Evolutionary conservation across 2,888 invertebrate species (phyloP).

Genomic region (Phalera bucephala): DNA sequence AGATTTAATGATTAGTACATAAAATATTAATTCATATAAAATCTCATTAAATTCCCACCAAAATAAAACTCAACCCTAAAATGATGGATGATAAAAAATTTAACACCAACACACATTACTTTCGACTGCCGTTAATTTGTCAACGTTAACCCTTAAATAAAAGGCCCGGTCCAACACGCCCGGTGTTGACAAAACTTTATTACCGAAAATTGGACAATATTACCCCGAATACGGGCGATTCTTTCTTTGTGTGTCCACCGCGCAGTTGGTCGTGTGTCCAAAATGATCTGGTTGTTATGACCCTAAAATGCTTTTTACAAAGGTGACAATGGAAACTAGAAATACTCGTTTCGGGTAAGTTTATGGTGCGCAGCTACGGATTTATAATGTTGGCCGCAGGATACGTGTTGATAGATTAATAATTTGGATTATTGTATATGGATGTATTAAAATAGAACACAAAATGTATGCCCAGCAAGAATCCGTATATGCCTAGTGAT

Average conservation of each 20-base stretch:
- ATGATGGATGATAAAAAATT: constrained; percentile 30
- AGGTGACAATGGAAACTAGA: constrained; percentile 65
- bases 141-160: constrained; percentile 66
- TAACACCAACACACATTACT: constrained; percentile 62
- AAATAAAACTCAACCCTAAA: constrained; percentile 17
- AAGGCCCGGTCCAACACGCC: constrained; percentile 58
- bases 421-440: constrained; percentile 28
- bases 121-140: constrained; percentile 69
- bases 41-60: no score
- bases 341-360: constrained; percentile 58
- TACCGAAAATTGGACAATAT: constrained; percentile 81
- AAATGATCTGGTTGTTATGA: constrained; percentile 75
- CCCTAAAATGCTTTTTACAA: constrained; percentile 59
- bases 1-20: no score
- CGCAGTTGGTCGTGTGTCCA: constrained; percentile 52
- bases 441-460: no score
- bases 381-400: constrained; percentile 28
- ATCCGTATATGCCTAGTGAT: no score
- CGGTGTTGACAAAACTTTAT: constrained; percentile 81
- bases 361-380: constrained; percentile 16
- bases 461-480: no score
- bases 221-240: constrained; percentile 67
- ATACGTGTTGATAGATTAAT: constrained; percentile 10
- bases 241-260: constrained; percentile 64
- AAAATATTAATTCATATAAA: no score